A percentile compares a stretch with the other conserved stretches of the same genome.
Conservation (phyloP, 2,888 invertebrate species). For the Chorisops tibialis region DNA sequence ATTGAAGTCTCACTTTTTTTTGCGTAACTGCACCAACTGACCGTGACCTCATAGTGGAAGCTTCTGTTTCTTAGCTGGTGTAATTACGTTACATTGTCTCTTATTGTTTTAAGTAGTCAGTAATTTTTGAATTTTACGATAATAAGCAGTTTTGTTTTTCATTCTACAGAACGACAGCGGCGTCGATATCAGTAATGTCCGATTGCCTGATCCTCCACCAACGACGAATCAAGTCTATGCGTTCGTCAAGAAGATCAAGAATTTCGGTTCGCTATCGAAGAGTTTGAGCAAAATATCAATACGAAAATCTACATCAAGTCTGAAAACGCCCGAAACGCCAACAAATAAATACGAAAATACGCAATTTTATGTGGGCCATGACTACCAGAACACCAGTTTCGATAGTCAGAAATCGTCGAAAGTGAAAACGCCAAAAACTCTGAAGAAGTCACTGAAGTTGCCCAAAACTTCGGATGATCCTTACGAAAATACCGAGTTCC, state of each 20-base stretch:
- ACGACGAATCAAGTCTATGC: conserved; percentile 60
- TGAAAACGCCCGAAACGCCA: conserved; percentile 48
- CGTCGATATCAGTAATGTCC: conserved; percentile 53
- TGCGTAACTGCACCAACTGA: conserved; percentile 8
- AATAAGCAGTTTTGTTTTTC: conserved; percentile 9
- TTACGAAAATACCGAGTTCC: conserved; percentile 44
- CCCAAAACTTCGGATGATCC: conserved; percentile 35
- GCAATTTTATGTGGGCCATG: conserved; percentile 40
- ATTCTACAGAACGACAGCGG: conserved; percentile 52
- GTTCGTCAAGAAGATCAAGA: conserved; percentile 65
- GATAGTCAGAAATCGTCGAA: conserved; percentile 13
- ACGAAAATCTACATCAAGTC: conserved; percentile 6
- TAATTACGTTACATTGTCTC: not conserved
- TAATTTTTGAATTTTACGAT: not conserved
- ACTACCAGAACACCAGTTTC: conserved; percentile 27
- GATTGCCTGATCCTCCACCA: conserved; percentile 59
- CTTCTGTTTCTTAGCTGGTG: not conserved
- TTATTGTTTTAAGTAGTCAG: not conserved
- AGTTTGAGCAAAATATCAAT: conserved; percentile 40
- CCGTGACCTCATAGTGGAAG: conserved; percentile 15
- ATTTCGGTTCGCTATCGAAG: conserved; percentile 58
- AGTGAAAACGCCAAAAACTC: conserved; percentile 29
- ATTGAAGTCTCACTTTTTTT: conserved; percentile 4
- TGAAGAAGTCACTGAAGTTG: conserved; percentile 20
- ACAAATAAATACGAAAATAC: conserved; percentile 45